Evolutionary conservation across 2,888 invertebrate genomes (phyloP), one percentile per base, ranked within the genome.

Genomic region (Entomobrya proxima): DNA sequence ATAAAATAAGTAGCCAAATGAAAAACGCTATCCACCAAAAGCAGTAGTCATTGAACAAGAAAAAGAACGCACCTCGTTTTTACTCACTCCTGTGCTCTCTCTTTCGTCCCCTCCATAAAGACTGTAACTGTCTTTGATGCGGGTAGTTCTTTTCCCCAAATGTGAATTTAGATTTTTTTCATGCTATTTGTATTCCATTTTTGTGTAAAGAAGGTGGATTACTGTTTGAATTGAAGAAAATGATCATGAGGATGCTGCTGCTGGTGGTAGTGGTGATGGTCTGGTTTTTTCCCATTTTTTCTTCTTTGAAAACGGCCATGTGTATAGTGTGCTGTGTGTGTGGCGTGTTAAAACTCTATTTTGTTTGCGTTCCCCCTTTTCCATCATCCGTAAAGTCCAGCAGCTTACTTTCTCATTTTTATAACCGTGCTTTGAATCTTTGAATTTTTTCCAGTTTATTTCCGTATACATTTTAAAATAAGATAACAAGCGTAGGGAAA

Each of bases 341-440:
- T n/a, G n/a, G n/a, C n/a, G n/a, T n/a, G n/a, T n/a, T n/a, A n/a
- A n/a, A n/a, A n/a, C n/a, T n/a, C n/a, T 37, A 40, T 32, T 58
- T 18, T 37, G 32, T 18, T 47, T 44, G 4, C 44, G 5, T 52
- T 30, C 52, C 35, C 40, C 67, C 35, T 67, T 37, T 21, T 35
- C 64, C 35, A 55, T 37, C 50, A 88, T 67, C 83, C 88, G 89
- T 88, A 89, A 89, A 88, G 89, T 89, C 89, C 89, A 88, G 67
- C 67, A 67, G 89, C 89, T 89, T 89, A 89, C 87, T 89, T 89
- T 88, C 88, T 88, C 88, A 87, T 89, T 89, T 67, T 88, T 64
- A 67, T 67, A 67, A 7, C 27, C 79, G 85, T 86, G 83, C 67
- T 76, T 30, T 67, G 83, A 83, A 83, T 83, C 58, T 67, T 76